A percentile compares a stretch with the other conserved stretches of the same genome.
Evolutionary conservation across 2,888 invertebrate genomes (phyloP).

Genomic region (Nephrotoma guestfalica): DNA sequence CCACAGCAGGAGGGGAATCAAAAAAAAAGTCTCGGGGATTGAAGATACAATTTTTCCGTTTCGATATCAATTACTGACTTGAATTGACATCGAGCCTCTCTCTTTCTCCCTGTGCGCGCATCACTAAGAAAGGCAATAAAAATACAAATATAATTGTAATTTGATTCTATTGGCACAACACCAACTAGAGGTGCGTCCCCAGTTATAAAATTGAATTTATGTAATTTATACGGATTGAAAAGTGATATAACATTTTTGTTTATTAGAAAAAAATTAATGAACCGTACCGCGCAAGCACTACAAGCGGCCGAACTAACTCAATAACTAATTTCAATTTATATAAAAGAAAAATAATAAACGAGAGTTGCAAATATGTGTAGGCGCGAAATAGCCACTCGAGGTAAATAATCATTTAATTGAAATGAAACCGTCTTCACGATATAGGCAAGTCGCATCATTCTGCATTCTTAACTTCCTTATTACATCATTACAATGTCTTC

Average conservation of each 20-base stretch:
- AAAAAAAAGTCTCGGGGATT: not conserved
- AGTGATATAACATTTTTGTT: not conserved
- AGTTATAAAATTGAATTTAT: not conserved
- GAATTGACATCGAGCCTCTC: not conserved
- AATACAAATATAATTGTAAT: not conserved
- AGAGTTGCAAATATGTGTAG: not conserved
- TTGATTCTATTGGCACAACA: not conserved
- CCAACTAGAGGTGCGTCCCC: not conserved
- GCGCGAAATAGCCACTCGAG: not conserved
- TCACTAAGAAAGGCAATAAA: not conserved
- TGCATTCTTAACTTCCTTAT: not conserved
- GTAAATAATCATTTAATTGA: not conserved
- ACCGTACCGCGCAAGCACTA: not conserved
- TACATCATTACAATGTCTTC: not conserved
- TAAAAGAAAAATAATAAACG: not conserved
- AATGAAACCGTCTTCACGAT: not conserved
- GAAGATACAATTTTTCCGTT: not conserved
- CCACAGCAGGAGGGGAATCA: not conserved
- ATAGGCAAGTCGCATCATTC: not conserved
- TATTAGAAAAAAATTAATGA: not conserved
- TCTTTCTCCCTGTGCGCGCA: not conserved
- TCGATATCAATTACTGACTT: not conserved
- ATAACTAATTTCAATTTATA: not conserved
- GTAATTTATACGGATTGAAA: not conserved
- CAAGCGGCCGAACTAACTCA: not conserved